Conservation (phyloP, 2,888 invertebrate species). For the Nemoura dubitans region DNA sequence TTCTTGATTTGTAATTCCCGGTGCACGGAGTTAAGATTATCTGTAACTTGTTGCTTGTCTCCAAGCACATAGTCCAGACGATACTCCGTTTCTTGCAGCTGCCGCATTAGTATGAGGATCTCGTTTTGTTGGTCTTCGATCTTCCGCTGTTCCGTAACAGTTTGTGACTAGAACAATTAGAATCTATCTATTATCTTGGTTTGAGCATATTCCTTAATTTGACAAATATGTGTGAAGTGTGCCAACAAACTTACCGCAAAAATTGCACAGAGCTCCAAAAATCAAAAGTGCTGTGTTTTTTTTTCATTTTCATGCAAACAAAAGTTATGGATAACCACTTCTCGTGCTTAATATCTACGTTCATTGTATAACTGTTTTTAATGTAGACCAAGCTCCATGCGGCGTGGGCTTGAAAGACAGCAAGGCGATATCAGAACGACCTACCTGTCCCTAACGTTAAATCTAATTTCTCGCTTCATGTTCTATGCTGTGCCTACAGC, state of each 20-base stretch:
- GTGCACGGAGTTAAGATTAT: conserved; percentile 17
- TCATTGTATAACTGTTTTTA: neutral
- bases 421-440: no score
- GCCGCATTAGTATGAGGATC: neutral
- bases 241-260: neutral
- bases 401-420: no score
- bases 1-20: neutral
- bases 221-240: neutral
- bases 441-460: no score
- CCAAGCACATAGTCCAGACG: conserved; percentile 7
- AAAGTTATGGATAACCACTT: neutral
- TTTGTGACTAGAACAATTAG: neutral
- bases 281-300: neutral
- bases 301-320: neutral
- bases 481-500: no score
- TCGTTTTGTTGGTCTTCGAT: conserved; percentile 16
- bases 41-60: conserved; percentile 27
- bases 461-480: no score
- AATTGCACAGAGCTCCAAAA: neutral
- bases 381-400: no score
- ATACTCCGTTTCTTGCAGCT: conserved; percentile 25
- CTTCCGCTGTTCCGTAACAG: neutral
- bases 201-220: no score
- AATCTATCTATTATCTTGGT: no score
- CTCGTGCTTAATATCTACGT: neutral